phyloP scores from a whole-genome alignment of 2,888 invertebrate species.

The Tridacna crocea region DNA sequence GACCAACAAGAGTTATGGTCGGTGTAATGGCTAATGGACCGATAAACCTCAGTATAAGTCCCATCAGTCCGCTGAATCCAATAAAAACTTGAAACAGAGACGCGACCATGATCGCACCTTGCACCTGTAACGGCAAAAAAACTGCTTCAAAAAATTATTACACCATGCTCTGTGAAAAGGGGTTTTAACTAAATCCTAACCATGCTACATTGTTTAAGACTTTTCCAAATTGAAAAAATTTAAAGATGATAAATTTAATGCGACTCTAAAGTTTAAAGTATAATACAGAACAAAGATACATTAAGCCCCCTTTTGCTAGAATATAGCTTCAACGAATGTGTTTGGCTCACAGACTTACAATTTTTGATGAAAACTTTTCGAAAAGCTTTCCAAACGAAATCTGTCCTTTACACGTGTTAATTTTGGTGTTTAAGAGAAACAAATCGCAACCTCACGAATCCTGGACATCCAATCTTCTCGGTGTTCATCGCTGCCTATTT shows the following conservation, averaged over 20 bases:
- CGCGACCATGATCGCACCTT: conserved; percentile 92
- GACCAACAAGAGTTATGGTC: conserved; percentile 92
- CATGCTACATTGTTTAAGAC: too few species aligned
- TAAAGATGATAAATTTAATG: too few species aligned
- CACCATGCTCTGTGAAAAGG: too few species aligned
- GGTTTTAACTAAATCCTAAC: too few species aligned
- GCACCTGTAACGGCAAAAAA: conserved; percentile 85
- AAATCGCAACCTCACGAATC: conserved; percentile 74
- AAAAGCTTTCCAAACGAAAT: neutral
- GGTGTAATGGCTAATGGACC: conserved; percentile 94
- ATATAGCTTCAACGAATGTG: too few species aligned
- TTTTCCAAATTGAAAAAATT: too few species aligned
- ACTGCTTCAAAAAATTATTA: neutral
- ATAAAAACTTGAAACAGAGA: conserved; percentile 91
- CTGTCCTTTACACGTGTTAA: neutral
- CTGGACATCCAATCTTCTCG: conserved; percentile 78
- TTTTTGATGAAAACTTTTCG: too few species aligned
- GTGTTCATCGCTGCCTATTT: conserved; percentile 75
- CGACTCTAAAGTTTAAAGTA: too few species aligned
- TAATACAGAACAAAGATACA: too few species aligned
- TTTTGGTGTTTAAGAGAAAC: neutral
- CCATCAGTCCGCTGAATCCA: conserved; percentile 90
- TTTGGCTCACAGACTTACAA: too few species aligned
- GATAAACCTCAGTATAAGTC: conserved; percentile 90
- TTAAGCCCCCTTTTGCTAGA: too few species aligned